Evolutionary conservation across 2,888 invertebrate species (phyloP), one percentile per base, ranked within the genome.

Genomic region (Pocota personata): DNA sequence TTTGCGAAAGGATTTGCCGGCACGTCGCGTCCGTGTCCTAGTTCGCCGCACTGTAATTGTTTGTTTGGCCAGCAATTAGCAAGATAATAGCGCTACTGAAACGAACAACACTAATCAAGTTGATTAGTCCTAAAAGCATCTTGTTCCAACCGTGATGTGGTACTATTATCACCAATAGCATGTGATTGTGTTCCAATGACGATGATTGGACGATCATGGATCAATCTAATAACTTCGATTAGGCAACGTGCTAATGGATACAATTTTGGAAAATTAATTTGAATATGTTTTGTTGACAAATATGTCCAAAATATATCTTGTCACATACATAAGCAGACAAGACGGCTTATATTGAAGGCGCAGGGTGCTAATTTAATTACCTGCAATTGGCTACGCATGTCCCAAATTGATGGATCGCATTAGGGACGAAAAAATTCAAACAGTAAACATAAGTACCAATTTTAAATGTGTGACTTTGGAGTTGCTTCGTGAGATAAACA

Each of bases 171-270:
- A 66, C 76, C 76, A 58, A 50, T 69, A 77, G 58, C 69, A 77
- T 78, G 69, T 69, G 62, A 78, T 62, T 69, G 32, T 62, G 30
- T 24, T 52, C 43, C 69, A 69, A 60, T 60, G 69, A 78, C 69
- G 35, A 71, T 71, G 62, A 77, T 77, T 77, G 77, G 60, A 69
- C 60, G 52, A 71, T 78, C 69, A 71, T 62, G 78, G 60, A 52
- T 52, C 52, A 71, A 52, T 62, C 55, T 78, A 71, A 78, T 62
- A 62, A 71, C 32, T 52, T 69, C 27, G 55, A 62, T 78, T 71
- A 78, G 69, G 27, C 69, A 71, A 78, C 19, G 46, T 69, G 77
- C 52, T 77, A 71, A 78, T 62, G 52, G 21, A 21, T 16, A 50
- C 43, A 78, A 62, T 69, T 62, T 76, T 58, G 16, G 46, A 52